Conservation (phyloP, 2,113 vertebrate genomes). For the Oncorhynchus masou region DNA sequence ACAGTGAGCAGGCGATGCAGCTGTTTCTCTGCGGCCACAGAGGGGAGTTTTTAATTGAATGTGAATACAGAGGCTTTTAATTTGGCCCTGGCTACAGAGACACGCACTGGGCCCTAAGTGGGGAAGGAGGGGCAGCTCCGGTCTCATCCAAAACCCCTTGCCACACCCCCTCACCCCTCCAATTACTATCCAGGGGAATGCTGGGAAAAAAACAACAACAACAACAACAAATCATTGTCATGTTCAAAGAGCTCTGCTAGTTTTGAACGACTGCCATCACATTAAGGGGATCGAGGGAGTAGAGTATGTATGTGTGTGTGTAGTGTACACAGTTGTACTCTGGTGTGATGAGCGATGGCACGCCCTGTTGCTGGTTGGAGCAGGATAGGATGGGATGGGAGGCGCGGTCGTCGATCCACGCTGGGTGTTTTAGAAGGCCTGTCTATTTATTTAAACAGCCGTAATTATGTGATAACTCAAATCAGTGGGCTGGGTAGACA, state of each 20-base stretch:
- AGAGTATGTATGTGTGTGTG: no score
- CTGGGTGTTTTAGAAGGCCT: neutral
- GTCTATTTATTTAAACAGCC: conserved; percentile 54
- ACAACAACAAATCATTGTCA: conserved; percentile 33
- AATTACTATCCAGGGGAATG: conserved; percentile 59
- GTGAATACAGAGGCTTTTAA: conserved; percentile 73
- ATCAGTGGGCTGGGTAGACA: conserved; percentile 11
- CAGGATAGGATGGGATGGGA: no score
- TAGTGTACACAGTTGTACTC: no score
- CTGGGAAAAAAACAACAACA: conserved; percentile 21
- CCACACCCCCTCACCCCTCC: conserved; percentile 24
- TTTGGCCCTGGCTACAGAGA: conserved; percentile 66
- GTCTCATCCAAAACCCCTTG: conserved; percentile 26
- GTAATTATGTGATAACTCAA: conserved; percentile 55
- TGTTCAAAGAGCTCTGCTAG: conserved; percentile 15
- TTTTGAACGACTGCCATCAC: no score
- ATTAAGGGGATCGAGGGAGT: no score
- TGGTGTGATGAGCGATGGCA: no score
- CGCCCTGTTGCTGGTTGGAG: no score
- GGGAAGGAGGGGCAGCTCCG: conserved; percentile 5
- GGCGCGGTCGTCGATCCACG: no score
- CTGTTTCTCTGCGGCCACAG: conserved; percentile 69
- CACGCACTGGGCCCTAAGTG: conserved; percentile 21
- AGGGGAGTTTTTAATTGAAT: conserved; percentile 78
- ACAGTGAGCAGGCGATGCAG: conserved; percentile 68